Percentiles rank a stretch among this genome's conserved stretches.
Conservation (phyloP, 2,888 invertebrate species). For the Sesia bembeciformis region DNA sequence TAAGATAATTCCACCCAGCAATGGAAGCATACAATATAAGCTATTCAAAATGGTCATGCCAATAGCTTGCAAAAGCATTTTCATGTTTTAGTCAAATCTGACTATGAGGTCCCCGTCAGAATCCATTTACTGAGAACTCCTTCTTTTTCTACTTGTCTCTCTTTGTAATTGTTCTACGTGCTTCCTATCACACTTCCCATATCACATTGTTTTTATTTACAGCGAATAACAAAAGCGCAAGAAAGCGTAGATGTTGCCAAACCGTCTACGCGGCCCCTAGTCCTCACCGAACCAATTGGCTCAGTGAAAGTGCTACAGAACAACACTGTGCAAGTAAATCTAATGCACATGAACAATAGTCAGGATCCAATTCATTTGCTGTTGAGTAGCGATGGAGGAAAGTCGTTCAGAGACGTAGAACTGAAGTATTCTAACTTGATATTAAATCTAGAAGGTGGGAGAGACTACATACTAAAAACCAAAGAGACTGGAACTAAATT, state of each 20-base stretch:
- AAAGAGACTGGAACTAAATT: slow-evolving; percentile 65
- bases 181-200: too few relatives aligned
- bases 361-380: slow-evolving; percentile 54
- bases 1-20: too few relatives aligned
- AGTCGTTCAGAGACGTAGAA: slow-evolving; percentile 46
- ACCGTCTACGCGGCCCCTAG: slow-evolving; percentile 32
- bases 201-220: not conserved
- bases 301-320: slow-evolving; percentile 63
- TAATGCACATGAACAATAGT: slow-evolving; percentile 48
- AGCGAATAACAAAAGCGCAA: not conserved
- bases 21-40: too few relatives aligned
- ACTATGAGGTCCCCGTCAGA: too few relatives aligned
- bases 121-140: too few relatives aligned
- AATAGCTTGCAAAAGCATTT: too few relatives aligned
- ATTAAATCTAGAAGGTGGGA: slow-evolving; percentile 54
- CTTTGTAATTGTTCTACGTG: too few relatives aligned
- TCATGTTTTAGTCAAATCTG: too few relatives aligned
- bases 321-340: slow-evolving; percentile 61
- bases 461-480: slow-evolving; percentile 59
- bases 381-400: slow-evolving; percentile 54
- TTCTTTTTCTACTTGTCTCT: too few relatives aligned
- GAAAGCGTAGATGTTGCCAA: slow-evolving; percentile 1
- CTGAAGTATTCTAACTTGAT: slow-evolving; percentile 55
- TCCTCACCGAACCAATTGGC: slow-evolving; percentile 54
- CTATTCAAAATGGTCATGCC: too few relatives aligned